These are phyloP conservation scores for Rhinolophus ferrumequinum DNA, from an alignment of 2,113 vertebrate genomes.

Conservation along the genomic window DNA sequence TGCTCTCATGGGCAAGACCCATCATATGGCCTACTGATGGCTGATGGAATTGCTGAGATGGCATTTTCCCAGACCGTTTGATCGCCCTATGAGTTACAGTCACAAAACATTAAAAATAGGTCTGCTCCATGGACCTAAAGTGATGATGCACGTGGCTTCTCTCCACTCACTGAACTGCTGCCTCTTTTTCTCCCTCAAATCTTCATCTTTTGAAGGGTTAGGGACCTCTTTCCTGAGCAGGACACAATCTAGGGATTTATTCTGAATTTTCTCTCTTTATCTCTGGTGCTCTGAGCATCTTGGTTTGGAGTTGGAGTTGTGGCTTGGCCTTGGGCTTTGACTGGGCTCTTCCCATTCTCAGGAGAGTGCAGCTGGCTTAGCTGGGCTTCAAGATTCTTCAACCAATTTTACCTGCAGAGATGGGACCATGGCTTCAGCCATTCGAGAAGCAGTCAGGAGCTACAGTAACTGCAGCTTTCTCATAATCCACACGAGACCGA, in stretches of 20 bases:
- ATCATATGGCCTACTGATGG: neutral
- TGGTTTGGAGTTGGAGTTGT: neutral
- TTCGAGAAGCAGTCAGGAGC: neutral
- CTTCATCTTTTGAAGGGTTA: neutral
- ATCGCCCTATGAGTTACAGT: neutral
- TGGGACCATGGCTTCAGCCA: neutral
- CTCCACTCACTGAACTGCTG: neutral
- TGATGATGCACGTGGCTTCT: neutral
- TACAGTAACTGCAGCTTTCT: neutral
- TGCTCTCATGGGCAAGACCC: neutral
- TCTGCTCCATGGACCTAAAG: neutral
- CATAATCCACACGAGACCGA: neutral
- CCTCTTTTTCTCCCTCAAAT: neutral
- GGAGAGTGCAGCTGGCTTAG: neutral
- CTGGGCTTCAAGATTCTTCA: neutral
- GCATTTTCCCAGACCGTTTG: neutral
- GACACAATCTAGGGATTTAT: neutral
- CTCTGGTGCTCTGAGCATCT: neutral
- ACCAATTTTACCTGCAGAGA: neutral
- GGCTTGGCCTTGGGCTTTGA: neutral
- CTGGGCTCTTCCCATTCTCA: neutral
- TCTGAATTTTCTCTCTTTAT: neutral
- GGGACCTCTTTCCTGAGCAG: neutral
- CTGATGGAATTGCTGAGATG: neutral
- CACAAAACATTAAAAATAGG: neutral